A percentile compares a stretch with the other conserved stretches of the same genome.
Evolutionary conservation across 1,140 invertebrate genomes (phyloP).

Genomic region (Nasonia giraulti): DNA sequence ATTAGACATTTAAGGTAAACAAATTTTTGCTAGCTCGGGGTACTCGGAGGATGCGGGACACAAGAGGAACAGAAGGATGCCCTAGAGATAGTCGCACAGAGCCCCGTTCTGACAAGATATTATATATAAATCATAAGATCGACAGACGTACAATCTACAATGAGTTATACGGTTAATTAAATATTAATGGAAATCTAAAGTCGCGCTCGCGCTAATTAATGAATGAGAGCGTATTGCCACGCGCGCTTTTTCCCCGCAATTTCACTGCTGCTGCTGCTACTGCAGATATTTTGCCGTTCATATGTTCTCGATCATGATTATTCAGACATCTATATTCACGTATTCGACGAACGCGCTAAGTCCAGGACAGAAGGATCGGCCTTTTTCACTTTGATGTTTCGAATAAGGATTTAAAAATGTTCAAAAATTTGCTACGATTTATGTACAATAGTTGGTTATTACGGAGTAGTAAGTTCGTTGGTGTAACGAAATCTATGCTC

Average conservation of each 20-base stretch:
- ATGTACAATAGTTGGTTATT: not conserved
- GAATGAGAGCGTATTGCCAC: too few relatives aligned
- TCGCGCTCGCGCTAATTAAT: not conserved
- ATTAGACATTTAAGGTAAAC: slow-evolving; percentile 16
- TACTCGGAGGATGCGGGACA: not conserved
- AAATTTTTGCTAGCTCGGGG: slow-evolving; percentile 11
- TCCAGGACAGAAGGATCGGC: not conserved
- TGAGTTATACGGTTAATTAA: not conserved
- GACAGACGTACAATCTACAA: slow-evolving; percentile 13
- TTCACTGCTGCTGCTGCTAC: not conserved
- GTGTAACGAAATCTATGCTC: not conserved
- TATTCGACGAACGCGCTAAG: not conserved
- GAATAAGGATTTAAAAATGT: not conserved
- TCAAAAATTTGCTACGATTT: not conserved
- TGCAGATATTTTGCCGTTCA: not conserved
- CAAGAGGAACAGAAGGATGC: not conserved
- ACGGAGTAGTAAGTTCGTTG: not conserved
- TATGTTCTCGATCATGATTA: not conserved
- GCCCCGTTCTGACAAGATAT: not conserved
- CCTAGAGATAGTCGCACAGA: not conserved
- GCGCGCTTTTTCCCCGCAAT: not conserved
- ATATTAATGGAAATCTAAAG: slow-evolving; percentile 3
- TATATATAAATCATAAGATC: not conserved
- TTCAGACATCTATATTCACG: not conserved
- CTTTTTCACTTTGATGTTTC: not conserved